phyloP scores from a whole-genome alignment of 92 coral and sea anemone genomes.

The Parazoanthus darwini region DNA sequence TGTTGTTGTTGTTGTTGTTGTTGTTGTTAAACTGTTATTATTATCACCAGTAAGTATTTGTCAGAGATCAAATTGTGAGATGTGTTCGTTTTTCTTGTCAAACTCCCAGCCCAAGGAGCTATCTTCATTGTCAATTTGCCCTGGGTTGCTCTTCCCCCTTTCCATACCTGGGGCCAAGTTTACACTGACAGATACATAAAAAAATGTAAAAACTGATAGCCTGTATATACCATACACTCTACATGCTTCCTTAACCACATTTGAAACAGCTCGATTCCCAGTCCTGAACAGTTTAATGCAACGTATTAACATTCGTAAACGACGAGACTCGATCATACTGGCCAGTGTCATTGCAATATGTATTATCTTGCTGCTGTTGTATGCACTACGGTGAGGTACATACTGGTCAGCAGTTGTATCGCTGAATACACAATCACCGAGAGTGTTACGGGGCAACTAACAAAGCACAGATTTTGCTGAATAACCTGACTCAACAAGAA shows the following conservation, averaged over 20 bases:
- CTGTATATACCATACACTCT: neutral
- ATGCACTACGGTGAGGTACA: slow-evolving; percentile 74
- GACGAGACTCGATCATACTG: slow-evolving; percentile 92
- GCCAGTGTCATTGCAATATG: slow-evolving; percentile 92
- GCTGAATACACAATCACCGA: neutral
- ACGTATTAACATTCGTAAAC: slow-evolving; percentile 87
- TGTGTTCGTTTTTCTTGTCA: too few relatives aligned
- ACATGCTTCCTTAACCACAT: slow-evolving; percentile 46
- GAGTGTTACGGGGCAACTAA: neutral
- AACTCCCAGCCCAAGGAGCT: too few relatives aligned
- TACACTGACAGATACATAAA: too few relatives aligned
- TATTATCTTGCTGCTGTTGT: slow-evolving; percentile 83
- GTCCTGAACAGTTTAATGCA: slow-evolving; percentile 96
- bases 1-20: too few relatives aligned
- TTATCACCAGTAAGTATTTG: too few relatives aligned
- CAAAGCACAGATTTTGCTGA: neutral
- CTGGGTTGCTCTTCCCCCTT: too few relatives aligned
- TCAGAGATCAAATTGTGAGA: too few relatives aligned
- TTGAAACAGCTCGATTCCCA: slow-evolving; percentile 81
- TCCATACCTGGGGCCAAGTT: too few relatives aligned
- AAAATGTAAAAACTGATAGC: too few relatives aligned
- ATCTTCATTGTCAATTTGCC: too few relatives aligned
- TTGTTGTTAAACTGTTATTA: too few relatives aligned
- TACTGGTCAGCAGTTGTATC: neutral
- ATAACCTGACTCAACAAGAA: neutral